Evolutionary conservation across 92 coral and sea anemone genomes (phyloP), one percentile per base, ranked within the genome.

Genomic region (Phenganax subtilis): DNA sequence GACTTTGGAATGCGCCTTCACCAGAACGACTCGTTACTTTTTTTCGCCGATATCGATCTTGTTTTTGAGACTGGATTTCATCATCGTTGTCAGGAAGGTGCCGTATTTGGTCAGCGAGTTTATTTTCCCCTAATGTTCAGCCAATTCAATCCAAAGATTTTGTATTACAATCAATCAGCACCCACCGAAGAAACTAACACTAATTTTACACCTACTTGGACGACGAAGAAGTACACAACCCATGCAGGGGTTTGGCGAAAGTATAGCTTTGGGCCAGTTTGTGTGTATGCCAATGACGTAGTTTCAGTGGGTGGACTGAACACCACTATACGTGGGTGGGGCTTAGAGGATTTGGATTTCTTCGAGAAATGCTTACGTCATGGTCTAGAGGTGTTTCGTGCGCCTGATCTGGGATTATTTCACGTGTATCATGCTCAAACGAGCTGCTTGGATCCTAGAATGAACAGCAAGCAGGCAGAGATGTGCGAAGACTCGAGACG

Each of bases 301-400:
- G 88, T 71, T 63, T 80, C 90, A 6, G 97, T 90, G 10, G 99
- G 99, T 6, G 99, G 99, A 31, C 93, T 96, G 67, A 93, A 96
- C 81, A 96, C 99, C 8, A 96, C 93, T 7, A 96, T 96, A 65
- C 91, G 86, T 74, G 99, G 99, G 3, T 96, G 99, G 99, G 99
- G 99, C 0, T 83, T 96, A 12, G 99, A 96, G 59, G 99, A 96
- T 85, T 92, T 92, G 56, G 97, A 96, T 51, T 83, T 96, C 80
- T 92, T 87, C 59, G 99, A 92, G 63, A 96, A 92, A 82, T 96
- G 92, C 82, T 87, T 96, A 9, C 89, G 81, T 57, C 88, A 90
- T 66, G 87, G 82, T 31, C 81, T 92, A 8, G 80, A 78, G 8
- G 97, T 92, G 57, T 90, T 92, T 61, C 93, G 99, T 10, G 91